Conservation (phyloP, 2,888 invertebrate species). For the Bhutanitis thaidina region DNA sequence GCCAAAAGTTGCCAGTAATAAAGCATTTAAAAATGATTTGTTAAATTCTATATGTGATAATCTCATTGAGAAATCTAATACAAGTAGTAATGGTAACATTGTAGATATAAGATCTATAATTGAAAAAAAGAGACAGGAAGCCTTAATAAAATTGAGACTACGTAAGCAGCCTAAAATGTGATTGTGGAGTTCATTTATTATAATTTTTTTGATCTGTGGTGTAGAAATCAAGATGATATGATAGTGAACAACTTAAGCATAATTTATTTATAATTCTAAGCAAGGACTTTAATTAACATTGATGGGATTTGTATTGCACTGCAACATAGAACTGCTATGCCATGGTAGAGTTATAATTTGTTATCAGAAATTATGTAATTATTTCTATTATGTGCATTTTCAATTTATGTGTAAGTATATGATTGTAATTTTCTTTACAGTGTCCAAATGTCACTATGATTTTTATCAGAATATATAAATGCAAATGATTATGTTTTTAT, state of each 20-base stretch:
- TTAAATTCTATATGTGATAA: slow-evolving; percentile 19
- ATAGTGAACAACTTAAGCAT: neutral
- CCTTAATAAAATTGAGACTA: slow-evolving; percentile 59
- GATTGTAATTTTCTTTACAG: slow-evolving; percentile 3
- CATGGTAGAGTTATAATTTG: neutral
- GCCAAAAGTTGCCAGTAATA: slow-evolving; percentile 41
- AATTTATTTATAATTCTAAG: neutral
- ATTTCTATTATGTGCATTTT: no score
- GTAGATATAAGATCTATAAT: slow-evolving; percentile 54
- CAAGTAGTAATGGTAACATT: slow-evolving; percentile 8
- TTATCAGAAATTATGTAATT: slow-evolving; percentile 1
- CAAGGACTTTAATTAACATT: neutral
- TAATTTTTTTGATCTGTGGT: neutral
- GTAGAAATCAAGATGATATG: neutral
- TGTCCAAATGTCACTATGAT: neutral
- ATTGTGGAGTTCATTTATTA: slow-evolving; percentile 1
- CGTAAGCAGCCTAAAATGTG: slow-evolving; percentile 43
- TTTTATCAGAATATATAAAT: slow-evolving; percentile 7
- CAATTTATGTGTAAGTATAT: neutral
- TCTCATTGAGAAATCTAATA: slow-evolving; percentile 16
- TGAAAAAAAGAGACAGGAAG: slow-evolving; percentile 72
- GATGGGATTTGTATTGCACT: neutral
- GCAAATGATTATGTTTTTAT: neutral
- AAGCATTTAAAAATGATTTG: slow-evolving; percentile 24
- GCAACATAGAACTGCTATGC: neutral